These are phyloP conservation scores for Paracentrotus lividus DNA, from an alignment of 53 echinoderm and acorn worm genomes.

Conservation along the genomic window DNA sequence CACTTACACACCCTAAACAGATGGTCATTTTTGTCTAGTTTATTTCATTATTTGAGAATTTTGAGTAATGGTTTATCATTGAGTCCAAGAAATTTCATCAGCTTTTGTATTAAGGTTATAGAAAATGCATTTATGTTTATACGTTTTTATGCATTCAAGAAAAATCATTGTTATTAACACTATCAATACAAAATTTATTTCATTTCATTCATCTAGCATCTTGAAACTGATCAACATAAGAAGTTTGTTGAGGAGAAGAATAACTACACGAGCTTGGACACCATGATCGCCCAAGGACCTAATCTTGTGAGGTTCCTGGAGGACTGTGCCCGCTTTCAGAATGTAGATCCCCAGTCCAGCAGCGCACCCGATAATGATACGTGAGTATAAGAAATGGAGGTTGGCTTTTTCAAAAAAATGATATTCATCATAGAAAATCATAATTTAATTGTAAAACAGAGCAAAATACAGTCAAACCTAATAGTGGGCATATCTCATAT, in stretches of 20 bases:
- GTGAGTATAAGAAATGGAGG: background rate
- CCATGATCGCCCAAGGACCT: slow-evolving; percentile 95
- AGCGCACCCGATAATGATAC: background rate
- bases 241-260: slow-evolving; percentile 84
- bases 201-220: slow-evolving; percentile 74
- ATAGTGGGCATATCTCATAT: too few relatives aligned
- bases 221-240: slow-evolving; percentile 80
- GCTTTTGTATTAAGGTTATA: too few relatives aligned
- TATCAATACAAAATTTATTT: too few relatives aligned
- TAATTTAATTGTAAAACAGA: background rate
- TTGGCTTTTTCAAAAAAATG: background rate
- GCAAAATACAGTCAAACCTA: too few relatives aligned
- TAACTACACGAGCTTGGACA: slow-evolving; percentile 87
- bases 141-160: too few relatives aligned
- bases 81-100: too few relatives aligned
- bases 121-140: too few relatives aligned
- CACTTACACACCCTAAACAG: too few relatives aligned
- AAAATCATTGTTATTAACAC: too few relatives aligned
- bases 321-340: slow-evolving; percentile 74
- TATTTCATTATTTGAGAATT: too few relatives aligned
- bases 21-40: too few relatives aligned
- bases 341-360: slow-evolving; percentile 15
- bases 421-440: background rate
- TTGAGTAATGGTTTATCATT: too few relatives aligned
- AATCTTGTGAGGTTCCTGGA: slow-evolving; percentile 91